These are phyloP conservation scores for Sterna hirundo DNA, from an alignment of 2,113 vertebrate genomes.

Conservation along the genomic window DNA sequence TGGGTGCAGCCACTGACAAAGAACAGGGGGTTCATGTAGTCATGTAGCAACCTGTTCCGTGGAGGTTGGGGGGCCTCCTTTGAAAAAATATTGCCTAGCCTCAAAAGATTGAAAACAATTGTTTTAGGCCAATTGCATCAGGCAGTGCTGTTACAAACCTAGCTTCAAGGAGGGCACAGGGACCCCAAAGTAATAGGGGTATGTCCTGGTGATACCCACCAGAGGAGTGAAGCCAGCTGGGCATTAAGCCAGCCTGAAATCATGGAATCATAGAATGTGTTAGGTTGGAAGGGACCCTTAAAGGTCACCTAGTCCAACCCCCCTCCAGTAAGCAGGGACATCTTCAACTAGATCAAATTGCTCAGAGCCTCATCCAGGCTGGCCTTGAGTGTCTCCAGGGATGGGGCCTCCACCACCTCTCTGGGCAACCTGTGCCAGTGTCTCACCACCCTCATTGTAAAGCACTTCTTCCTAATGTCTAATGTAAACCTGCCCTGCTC, in stretches of 20 bases:
- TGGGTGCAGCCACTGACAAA: not conserved
- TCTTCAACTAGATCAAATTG: too few relatives aligned
- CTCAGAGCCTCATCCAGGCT: too few relatives aligned
- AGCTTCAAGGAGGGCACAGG: not conserved
- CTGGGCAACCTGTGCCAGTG: too few relatives aligned
- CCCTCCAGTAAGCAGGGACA: too few relatives aligned
- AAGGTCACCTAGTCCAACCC: too few relatives aligned
- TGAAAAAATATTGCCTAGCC: not conserved
- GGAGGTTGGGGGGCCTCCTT: not conserved
- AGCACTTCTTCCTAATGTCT: too few relatives aligned
- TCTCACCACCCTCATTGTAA: too few relatives aligned
- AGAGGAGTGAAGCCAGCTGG: not conserved
- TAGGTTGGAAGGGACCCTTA: too few relatives aligned
- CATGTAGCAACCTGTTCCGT: not conserved
- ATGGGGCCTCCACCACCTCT: too few relatives aligned
- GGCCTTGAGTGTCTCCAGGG: too few relatives aligned
- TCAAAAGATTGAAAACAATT: not conserved
- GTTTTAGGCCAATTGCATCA: not conserved
- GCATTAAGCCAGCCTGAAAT: not conserved
- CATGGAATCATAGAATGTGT: too few relatives aligned
- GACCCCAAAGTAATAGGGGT: not conserved
- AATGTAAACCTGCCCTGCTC: too few relatives aligned
- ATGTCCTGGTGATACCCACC: not conserved
- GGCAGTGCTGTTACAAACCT: not conserved
- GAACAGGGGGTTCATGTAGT: not conserved